Evolutionary conservation across 2,113 vertebrate species (phyloP).

Genomic region (Phasianus colchicus): DNA sequence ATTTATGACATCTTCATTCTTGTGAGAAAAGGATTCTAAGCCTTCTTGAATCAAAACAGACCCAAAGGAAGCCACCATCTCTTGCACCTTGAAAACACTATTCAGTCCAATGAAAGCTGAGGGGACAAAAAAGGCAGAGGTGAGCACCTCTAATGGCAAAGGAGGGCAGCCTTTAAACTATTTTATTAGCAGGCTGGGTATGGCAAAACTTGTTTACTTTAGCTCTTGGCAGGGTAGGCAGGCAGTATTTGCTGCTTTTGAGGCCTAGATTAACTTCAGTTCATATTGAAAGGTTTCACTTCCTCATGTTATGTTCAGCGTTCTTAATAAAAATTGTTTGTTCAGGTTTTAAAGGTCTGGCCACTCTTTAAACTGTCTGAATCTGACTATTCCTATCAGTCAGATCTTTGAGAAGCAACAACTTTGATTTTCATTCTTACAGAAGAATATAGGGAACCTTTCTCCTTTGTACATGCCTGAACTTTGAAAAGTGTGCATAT

Average conservation of each 20-base stretch:
- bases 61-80: background rate
- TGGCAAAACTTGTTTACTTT: background rate
- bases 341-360: constrained; percentile 29
- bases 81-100: background rate
- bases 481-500: background rate
- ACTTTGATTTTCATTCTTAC: background rate
- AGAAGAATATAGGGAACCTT: background rate
- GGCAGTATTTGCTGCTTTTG: background rate
- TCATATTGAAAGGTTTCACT: background rate
- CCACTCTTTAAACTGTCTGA: background rate
- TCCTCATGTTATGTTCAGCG: background rate
- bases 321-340: constrained; percentile 59
- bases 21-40: background rate
- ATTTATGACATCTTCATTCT: background rate
- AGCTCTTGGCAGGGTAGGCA: background rate
- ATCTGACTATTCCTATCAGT: background rate
- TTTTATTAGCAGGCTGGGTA: background rate
- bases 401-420: background rate
- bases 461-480: background rate
- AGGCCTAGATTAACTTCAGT: background rate
- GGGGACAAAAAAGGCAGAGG: background rate
- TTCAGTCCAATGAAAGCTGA: background rate
- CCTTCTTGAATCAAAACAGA: background rate
- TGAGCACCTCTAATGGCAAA: background rate
- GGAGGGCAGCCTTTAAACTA: background rate